Conservation (phyloP, 2,113 vertebrate genomes). For the Helogale parvula region DNA sequence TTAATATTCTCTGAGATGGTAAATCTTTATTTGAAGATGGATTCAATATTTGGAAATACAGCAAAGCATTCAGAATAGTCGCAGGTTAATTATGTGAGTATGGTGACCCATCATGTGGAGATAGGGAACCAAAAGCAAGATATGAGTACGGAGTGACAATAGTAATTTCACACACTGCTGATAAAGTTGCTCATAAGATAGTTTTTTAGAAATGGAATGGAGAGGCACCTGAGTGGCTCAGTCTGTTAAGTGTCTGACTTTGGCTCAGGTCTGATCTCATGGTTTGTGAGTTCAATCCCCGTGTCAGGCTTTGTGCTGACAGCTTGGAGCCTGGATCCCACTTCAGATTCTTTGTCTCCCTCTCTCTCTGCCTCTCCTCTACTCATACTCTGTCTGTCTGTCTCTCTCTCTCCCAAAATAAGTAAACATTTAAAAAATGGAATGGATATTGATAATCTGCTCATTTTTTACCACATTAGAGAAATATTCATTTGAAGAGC, state of each 20-base stretch:
- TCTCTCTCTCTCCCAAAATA: no score
- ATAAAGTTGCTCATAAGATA: background rate
- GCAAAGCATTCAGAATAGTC: background rate
- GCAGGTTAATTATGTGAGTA: background rate
- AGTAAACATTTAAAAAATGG: background rate
- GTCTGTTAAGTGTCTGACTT: no score
- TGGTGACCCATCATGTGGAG: background rate
- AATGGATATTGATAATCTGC: background rate
- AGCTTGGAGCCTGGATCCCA: no score
- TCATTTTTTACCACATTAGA: background rate
- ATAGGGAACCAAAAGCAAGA: background rate
- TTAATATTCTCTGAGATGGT: background rate
- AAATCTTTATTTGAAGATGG: background rate
- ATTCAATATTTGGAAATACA: background rate
- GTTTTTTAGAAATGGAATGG: background rate
- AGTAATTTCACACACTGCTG: background rate
- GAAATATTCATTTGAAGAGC: background rate
- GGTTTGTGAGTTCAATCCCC: no score
- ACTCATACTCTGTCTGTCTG: no score
- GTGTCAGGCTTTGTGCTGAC: no score
- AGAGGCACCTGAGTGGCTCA: no score
- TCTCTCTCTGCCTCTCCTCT: no score
- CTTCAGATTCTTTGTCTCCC: no score
- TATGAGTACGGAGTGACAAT: background rate
- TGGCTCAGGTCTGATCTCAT: no score